phyloP scores from a whole-genome alignment of 2,113 vertebrate genomes.

The Leucosticte australis region DNA sequence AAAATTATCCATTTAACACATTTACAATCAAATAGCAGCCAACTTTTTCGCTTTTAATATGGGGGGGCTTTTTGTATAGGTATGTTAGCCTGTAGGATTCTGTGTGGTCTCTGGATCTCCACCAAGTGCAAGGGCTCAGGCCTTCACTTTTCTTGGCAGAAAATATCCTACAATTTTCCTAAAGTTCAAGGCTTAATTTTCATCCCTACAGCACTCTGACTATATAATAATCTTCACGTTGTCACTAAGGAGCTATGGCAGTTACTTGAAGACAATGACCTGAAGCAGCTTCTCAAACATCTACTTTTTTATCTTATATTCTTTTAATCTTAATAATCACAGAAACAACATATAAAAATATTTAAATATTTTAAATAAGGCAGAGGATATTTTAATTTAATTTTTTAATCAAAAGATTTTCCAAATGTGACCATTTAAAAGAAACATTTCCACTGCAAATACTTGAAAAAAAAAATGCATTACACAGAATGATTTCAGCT shows the following conservation, averaged over 20 bases:
- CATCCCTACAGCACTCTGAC: background rate
- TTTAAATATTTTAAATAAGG: background rate
- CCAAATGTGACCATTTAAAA: background rate
- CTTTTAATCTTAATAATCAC: background rate
- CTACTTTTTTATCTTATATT: background rate
- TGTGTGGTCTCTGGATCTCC: background rate
- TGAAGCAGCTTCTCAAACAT: background rate
- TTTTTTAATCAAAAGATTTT: background rate
- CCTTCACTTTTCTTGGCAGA: background rate
- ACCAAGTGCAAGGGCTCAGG: background rate
- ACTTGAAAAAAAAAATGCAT: background rate
- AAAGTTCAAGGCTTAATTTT: background rate
- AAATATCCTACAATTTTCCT: background rate
- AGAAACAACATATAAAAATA: background rate
- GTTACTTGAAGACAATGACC: background rate
- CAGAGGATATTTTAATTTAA: background rate
- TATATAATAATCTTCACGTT: background rate
- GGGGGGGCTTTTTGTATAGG: no score
- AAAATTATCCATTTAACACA: background rate
- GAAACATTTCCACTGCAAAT: background rate
- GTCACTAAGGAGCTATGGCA: background rate
- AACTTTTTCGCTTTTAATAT: background rate
- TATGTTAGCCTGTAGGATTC: background rate
- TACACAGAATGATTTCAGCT: background rate
- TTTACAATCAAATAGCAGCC: background rate